Conservation (phyloP, 2,113 vertebrate genomes). For the Rafetus swinhoei region DNA sequence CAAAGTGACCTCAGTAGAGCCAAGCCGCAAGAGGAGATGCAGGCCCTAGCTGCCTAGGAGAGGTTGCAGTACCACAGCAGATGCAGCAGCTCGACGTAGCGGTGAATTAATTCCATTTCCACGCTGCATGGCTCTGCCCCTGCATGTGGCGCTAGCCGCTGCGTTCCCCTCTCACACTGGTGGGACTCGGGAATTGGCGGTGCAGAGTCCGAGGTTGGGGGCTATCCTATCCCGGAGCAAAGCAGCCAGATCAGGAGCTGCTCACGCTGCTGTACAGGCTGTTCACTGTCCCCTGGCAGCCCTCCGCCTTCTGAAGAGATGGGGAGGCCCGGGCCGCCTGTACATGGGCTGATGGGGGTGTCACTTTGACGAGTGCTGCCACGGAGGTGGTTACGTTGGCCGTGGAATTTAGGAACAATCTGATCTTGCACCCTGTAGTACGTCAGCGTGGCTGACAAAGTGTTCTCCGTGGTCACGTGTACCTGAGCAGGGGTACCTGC, state of each 20-base stretch:
- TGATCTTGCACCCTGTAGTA: rapidly evolving
- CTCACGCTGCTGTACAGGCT: neutral
- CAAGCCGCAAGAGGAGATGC: neutral
- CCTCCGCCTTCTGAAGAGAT: neutral
- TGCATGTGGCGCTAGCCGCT: neutral
- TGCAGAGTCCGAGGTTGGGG: neutral
- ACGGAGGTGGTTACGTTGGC: neutral
- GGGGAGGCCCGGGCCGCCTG: rapidly evolving
- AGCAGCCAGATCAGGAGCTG: neutral
- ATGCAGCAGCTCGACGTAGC: neutral
- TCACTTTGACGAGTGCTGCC: neutral
- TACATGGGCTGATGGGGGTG: rapidly evolving
- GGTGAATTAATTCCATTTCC: neutral
- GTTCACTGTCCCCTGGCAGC: neutral
- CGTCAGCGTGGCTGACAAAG: rapidly evolving
- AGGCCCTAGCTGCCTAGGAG: rapidly evolving
- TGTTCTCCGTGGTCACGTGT: neutral
- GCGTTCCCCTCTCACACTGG: neutral
- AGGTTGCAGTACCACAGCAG: neutral
- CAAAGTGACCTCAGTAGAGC: rapidly evolving
- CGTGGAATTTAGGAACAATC: rapidly evolving
- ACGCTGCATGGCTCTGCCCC: neutral
- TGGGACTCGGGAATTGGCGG: neutral
- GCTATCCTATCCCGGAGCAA: neutral
- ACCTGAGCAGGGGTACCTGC: neutral